A percentile compares a stretch with the other conserved stretches of the same genome.
Conservation (phyloP, 2,113 vertebrate species). For the Zootoca vivipara region DNA sequence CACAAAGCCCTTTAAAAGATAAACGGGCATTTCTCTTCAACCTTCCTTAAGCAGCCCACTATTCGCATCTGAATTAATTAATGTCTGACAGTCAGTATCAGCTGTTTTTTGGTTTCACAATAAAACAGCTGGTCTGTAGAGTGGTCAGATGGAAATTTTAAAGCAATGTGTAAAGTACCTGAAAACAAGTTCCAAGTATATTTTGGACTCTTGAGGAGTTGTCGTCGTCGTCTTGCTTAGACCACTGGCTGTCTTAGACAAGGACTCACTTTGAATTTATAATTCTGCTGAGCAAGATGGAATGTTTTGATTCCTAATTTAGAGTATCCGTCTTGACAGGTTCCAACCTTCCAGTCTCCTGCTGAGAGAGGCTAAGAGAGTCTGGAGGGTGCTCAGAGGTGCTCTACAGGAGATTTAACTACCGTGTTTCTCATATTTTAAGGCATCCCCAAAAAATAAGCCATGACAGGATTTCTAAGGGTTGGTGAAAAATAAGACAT, state of each 20-base stretch:
- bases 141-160: constrained; percentile 60
- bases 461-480: no score
- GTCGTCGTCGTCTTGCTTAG: constrained; percentile 20
- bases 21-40: accelerated
- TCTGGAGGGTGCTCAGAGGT: neutral
- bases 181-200: constrained; percentile 57
- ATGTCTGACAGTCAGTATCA: accelerated
- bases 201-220: constrained; percentile 58
- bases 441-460: no score
- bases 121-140: constrained; percentile 13
- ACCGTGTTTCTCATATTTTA: no score
- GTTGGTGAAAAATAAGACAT: no score
- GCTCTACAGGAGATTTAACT: constrained; percentile 20
- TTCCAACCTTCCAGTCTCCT: constrained; percentile 24
- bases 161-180: constrained; percentile 50
- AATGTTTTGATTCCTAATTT: constrained; percentile 65
- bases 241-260: constrained; percentile 49
- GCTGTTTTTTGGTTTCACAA: neutral
- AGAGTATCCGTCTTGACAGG: constrained; percentile 1
- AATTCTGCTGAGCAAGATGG: constrained; percentile 37
- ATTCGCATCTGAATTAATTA: neutral
- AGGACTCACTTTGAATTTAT: constrained; percentile 60
- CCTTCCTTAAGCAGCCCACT: accelerated
- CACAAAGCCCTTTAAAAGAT: accelerated
- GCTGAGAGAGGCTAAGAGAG: neutral